Conservation (phyloP, 2,888 invertebrate species). For the Pterobdella sp. region DNA sequence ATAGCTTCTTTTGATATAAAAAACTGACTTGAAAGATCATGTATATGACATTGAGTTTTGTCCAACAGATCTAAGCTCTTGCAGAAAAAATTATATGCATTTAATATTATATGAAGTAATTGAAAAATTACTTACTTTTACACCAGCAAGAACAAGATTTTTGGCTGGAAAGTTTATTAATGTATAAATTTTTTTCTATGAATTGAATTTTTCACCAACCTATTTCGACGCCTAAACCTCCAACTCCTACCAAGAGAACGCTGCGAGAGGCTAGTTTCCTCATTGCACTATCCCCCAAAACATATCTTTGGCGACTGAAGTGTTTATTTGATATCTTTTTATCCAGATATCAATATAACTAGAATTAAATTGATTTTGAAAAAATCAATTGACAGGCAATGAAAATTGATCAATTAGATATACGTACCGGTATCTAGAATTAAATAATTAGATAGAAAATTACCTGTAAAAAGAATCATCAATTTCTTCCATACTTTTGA, state of each 20-base stretch:
- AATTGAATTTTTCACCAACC: slow-evolving; percentile 40
- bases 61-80: neutral
- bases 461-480: slow-evolving; percentile 50
- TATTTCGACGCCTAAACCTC: slow-evolving; percentile 50
- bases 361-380: too few species aligned
- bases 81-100: neutral
- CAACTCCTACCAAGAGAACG: slow-evolving; percentile 48
- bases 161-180: slow-evolving; percentile 44
- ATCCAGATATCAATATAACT: too few species aligned
- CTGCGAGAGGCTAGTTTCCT: slow-evolving; percentile 47
- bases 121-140: slow-evolving; percentile 42
- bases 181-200: slow-evolving; percentile 6
- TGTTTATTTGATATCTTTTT: too few species aligned
- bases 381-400: too few species aligned
- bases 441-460: slow-evolving; percentile 4
- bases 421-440: neutral
- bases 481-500: slow-evolving; percentile 45
- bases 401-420: too few species aligned
- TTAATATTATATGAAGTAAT: neutral
- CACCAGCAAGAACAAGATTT: slow-evolving; percentile 49
- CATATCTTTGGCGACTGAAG: slow-evolving; percentile 51
- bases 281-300: slow-evolving; percentile 51
- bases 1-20: slow-evolving; percentile 48
- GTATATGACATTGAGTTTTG: neutral
- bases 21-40: slow-evolving; percentile 49